Evolutionary conservation across 2,888 invertebrate species (phyloP).

Genomic region (Drosophila eohydei): DNA sequence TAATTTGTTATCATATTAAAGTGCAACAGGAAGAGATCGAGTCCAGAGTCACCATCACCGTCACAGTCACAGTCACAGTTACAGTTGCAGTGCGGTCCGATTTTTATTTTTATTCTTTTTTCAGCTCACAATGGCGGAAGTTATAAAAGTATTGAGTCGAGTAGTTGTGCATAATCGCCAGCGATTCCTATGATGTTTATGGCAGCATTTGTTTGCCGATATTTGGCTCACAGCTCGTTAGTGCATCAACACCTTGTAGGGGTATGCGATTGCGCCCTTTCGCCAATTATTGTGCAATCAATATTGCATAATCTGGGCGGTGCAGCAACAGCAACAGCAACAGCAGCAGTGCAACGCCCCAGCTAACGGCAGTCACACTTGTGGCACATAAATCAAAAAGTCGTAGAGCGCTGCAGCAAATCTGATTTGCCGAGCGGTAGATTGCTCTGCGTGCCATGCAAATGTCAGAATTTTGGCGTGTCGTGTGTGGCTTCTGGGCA

Average conservation of each 20-base stretch:
- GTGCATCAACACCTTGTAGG: constrained; percentile 76
- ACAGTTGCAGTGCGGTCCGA: constrained; percentile 31
- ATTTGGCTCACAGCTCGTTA: constrained; percentile 71
- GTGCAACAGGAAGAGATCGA: constrained; percentile 61
- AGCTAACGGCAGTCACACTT: constrained; percentile 77
- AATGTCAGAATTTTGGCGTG: constrained; percentile 73
- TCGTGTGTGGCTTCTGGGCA: constrained; percentile 79
- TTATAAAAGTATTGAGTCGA: constrained; percentile 55
- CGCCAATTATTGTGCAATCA: constrained; percentile 79
- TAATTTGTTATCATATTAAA: constrained; percentile 83
- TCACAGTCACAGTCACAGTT: constrained; percentile 44
- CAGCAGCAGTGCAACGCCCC: constrained; percentile 69
- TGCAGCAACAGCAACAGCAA: constrained; percentile 23
- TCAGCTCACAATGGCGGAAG: constrained; percentile 70
- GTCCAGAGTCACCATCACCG: constrained; percentile 19
- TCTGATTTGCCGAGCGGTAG: constrained; percentile 38
- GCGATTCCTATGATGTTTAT: constrained; percentile 51
- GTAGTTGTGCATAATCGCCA: constrained; percentile 59
- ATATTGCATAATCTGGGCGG: constrained; percentile 75
- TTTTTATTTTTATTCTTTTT: constrained; percentile 22
- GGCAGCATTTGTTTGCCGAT: constrained; percentile 68
- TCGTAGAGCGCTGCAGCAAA: constrained; percentile 24
- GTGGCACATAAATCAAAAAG: constrained; percentile 75
- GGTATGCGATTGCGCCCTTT: constrained; percentile 74
- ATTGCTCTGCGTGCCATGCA: constrained; percentile 72